Base-by-base conservation (phyloP, 2,888 invertebrate species). In the Chironomus riparius region DNA sequence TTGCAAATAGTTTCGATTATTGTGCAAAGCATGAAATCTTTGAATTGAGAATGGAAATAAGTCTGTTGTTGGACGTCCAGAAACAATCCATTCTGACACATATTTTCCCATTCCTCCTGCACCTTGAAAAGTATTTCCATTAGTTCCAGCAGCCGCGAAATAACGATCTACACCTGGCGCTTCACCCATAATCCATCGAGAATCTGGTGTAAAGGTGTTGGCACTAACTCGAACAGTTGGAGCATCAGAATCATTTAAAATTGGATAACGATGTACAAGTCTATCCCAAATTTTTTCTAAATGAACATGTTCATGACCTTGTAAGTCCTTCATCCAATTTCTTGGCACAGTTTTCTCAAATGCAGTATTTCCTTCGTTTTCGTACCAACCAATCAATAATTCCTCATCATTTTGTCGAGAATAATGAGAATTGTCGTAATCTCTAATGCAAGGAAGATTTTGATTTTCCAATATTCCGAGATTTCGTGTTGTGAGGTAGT, bases 121-220 rank as follows among this genome's bases (percentile, higher is more conserved):
- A n/a, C 88, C 88, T 81, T 89, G 89, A 65, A 90, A 83, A 10
- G 90, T 88, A 80, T 88, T 88, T 5, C 89, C 89, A 82, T 89
- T 90, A 88, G 91, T 89, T 28, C 91, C 91, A 77, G 89, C 89
- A 69, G 90, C 90, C n/a, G 90, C 89, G 82, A 88, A 91, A 81
- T 91, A 91, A 80, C 91, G 91, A 77, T 86, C 86, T 13, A 91
- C 86, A 85, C 90, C 90, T 2, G 90, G 87, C 38, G 88, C 86
- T 82, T 90, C 88, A 38, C 91, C 91, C 12, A 91, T 80, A 79
- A 90, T 88, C 88, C 89, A 89, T 79, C 87, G 85, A 10, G 90
- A 89, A 83, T 91, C 91, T 0, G 91, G 90, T 4, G 90, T 90
- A 81, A 90, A 91, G 81, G 88, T 90, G 81, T 91, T 90, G 1